phyloP scores from a whole-genome alignment of 1,140 invertebrate genomes.

The Elymnias hypermnestra region DNA sequence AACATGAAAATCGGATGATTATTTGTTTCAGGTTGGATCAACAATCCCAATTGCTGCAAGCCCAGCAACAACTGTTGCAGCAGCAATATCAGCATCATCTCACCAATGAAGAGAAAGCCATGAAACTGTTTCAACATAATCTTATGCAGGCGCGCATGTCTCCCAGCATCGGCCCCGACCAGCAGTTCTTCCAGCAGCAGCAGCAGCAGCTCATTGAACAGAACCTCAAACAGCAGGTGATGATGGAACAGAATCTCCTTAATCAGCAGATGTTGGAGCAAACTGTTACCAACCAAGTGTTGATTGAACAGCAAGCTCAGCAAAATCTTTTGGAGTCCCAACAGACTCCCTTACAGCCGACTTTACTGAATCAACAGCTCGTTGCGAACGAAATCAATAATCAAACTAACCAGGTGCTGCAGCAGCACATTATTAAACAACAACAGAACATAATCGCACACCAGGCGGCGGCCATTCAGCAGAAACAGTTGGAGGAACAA shows the following conservation, averaged over 20 bases:
- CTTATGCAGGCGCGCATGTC: conserved; percentile 71
- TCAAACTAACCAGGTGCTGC: conserved; percentile 61
- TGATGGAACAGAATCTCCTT: conserved; percentile 77
- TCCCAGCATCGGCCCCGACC: conserved; percentile 54
- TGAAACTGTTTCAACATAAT: conserved; percentile 72
- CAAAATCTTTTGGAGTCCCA: conserved; percentile 56
- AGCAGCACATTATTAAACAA: conserved; percentile 65
- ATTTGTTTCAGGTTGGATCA: conserved; percentile 57
- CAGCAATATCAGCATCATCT: conserved; percentile 74
- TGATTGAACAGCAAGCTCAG: conserved; percentile 63
- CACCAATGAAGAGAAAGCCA: conserved; percentile 63
- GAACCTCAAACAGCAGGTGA: conserved; percentile 57
- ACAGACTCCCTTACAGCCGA: conserved; percentile 44
- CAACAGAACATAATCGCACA: conserved; percentile 65
- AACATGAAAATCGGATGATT: not conserved
- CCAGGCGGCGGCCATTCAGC: conserved; percentile 66
- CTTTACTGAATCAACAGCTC: conserved; percentile 46
- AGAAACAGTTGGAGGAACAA: conserved; percentile 70
- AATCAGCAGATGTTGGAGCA: conserved; percentile 79
- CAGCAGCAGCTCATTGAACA: conserved; percentile 58
- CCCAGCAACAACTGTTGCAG: conserved; percentile 70
- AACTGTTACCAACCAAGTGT: conserved; percentile 59
- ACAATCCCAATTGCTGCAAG: conserved; percentile 70
- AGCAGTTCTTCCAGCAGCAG: conserved; percentile 56
- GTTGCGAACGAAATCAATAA: conserved; percentile 60